Evolutionary conservation across 2,888 invertebrate species (phyloP), one percentile per base, ranked within the genome.

Genomic region (Gastracanthus pulcherrimus): DNA sequence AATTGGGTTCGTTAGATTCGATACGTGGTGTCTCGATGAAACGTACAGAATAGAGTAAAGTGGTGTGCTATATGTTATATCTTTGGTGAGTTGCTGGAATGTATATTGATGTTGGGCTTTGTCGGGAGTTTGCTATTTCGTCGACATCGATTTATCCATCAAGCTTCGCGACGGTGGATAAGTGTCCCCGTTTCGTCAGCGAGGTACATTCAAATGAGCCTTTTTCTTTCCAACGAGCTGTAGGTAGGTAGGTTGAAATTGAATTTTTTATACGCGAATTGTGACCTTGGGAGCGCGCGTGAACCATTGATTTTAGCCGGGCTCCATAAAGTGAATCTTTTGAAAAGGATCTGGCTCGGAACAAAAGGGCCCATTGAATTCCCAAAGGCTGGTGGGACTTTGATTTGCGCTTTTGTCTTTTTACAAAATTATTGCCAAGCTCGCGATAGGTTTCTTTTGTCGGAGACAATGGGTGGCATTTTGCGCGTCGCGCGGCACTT

Each of bases 291-390:
- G 13, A 9, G 11, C 13, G 13, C n/a, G 11, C 13, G 23, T 16
- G 45, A 23, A 36, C 48, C 48, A 74, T 74, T 74, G 41, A 41
- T 64, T 74, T 62, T 41, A 13, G 36, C 3, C 9, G 41, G 11
- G 19, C n/a, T 9, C 48, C 41, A 31, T 31, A 62, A 66, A 34
- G n/a, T 45, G 64, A 11, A 55, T 19, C 51, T 55, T 55, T 55
- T 11, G 48, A n/a, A n/a, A n/a, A n/a, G n/a, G n/a, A n/a, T n/a
- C n/a, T n/a, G n/a, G n/a, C n/a, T n/a, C n/a, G n/a, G n/a, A 6
- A 16, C 48, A 48, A n/a, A 48, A 48, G n/a, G 6, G 48, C 19
- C 16, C n/a, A 48, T 48, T 48, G 48, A 48, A 48, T 48, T 48
- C 19, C 9, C n/a, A 48, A 48, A 48, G 45, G 19, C 60, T n/a